Percentiles rank a stretch among this genome's conserved stretches.
These are phyloP conservation scores for Nansenia antarctica DNA, from an alignment of 2,113 vertebrate genomes.

Conservation along the genomic window DNA sequence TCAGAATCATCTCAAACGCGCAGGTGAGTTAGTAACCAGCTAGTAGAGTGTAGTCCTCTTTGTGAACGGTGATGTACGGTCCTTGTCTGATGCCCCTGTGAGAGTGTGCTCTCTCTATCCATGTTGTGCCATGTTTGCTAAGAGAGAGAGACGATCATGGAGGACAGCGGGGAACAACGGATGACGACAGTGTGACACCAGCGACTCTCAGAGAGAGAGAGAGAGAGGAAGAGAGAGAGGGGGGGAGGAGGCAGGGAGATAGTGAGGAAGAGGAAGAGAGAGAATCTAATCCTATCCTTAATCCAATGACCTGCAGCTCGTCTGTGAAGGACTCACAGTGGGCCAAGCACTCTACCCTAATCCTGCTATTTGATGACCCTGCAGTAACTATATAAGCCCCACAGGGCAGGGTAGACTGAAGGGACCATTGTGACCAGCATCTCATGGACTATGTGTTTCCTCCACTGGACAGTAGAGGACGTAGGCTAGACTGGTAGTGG, in stretches of 20 bases:
- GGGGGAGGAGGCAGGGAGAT: not conserved
- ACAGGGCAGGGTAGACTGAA: not conserved
- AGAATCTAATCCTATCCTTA: conserved; percentile 33
- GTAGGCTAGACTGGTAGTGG: too few relatives aligned
- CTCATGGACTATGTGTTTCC: too few relatives aligned
- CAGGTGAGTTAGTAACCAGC: not conserved
- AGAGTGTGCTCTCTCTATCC: not conserved
- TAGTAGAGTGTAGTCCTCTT: not conserved
- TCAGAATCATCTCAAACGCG: too few relatives aligned
- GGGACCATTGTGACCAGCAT: too few relatives aligned
- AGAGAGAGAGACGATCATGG: not conserved
- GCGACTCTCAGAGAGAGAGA: not conserved
- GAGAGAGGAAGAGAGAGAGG: not conserved
- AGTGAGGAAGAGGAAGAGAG: not conserved
- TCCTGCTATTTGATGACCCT: conserved; percentile 67
- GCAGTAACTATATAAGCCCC: conserved; percentile 45
- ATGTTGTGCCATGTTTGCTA: conserved; percentile 4
- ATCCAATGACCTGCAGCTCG: conserved; percentile 58
- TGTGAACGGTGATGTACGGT: not conserved
- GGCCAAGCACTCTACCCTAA: conserved; percentile 59
- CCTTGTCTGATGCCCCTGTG: not conserved
- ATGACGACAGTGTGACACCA: conserved; percentile 12
- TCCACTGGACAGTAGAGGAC: too few relatives aligned
- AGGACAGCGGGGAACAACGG: not conserved
- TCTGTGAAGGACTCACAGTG: conserved; percentile 36